These are phyloP conservation scores for Lepidocyrtoides sp. DNA, from an alignment of 2,888 invertebrate genomes.

Conservation along the genomic window DNA sequence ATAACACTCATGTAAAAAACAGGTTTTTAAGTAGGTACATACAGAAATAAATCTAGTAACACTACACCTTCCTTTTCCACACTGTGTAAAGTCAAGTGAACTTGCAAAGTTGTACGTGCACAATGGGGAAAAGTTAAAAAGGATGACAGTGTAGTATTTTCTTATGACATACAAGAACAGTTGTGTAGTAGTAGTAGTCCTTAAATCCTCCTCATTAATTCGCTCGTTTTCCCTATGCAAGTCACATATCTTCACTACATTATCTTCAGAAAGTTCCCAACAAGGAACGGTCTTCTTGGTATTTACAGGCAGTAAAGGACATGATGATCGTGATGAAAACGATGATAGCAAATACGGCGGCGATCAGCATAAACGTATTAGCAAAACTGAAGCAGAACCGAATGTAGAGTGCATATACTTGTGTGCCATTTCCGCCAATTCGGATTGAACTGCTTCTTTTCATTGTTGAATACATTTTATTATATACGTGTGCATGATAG, in stretches of 20 bases:
- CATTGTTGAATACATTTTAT: neutral
- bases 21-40: no score
- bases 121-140: no score
- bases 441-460: neutral
- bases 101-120: no score
- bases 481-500: neutral
- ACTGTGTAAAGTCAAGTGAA: no score
- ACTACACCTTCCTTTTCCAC: no score
- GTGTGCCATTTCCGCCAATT: conserved; percentile 14
- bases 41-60: no score
- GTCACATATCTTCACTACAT: conserved; percentile 61
- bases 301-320: neutral
- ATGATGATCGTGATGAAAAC: neutral
- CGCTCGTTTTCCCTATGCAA: conserved; percentile 61
- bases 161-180: neutral
- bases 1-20: no score
- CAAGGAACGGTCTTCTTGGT: conserved; percentile 10
- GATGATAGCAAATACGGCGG: no score
- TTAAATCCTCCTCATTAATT: conserved; percentile 72
- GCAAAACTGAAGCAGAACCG: no score
- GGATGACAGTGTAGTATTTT: neutral
- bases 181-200: neutral
- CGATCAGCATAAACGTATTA: no score
- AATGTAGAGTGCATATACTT: neutral
- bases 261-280: neutral